Evolutionary conservation across 2,113 vertebrate genomes (phyloP).

Genomic region (Vanacampus margaritifer): DNA sequence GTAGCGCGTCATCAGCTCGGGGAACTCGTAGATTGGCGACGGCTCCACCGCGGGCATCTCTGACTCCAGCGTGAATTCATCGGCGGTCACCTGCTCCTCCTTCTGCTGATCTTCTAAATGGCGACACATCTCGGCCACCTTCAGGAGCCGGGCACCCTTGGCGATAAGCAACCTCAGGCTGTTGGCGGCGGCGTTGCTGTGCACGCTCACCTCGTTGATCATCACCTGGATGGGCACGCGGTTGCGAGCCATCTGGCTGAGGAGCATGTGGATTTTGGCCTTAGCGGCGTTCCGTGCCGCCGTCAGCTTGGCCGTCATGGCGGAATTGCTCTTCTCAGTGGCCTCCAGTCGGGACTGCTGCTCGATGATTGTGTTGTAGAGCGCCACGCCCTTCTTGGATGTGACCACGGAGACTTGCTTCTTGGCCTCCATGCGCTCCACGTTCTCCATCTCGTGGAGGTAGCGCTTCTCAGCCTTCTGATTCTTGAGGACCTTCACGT

Average conservation of each 20-base stretch:
- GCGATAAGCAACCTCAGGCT: conserved; percentile 1
- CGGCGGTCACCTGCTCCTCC: neutral
- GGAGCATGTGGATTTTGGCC: conserved; percentile 11
- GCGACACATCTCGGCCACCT: conserved; percentile 7
- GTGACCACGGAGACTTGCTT: neutral
- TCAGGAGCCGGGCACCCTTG: neutral
- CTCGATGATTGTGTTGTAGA: conserved; percentile 7
- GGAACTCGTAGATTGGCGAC: neutral
- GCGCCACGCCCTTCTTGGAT: conserved; percentile 5
- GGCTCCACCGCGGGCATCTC: neutral
- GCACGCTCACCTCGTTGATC: conserved; percentile 1
- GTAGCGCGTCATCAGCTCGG: conserved; percentile 3
- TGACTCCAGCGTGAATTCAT: neutral
- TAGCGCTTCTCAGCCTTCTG: conserved; percentile 4
- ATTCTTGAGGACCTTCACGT: conserved; percentile 10
- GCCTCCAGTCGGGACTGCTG: neutral
- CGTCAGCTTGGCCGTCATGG: conserved; percentile 4
- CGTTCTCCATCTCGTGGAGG: neutral
- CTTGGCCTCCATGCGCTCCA: conserved; percentile 1
- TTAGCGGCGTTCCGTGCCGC: conserved; percentile 1
- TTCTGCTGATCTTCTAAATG: neutral
- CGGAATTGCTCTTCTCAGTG: conserved; percentile 2
- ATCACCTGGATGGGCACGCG: conserved; percentile 3
- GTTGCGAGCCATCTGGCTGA: neutral
- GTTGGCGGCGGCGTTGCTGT: neutral